Percentiles rank a stretch among this genome's conserved stretches.
These are phyloP conservation scores for Apodemus speciosus DNA, from an alignment of 2,113 vertebrate species.

Conservation along the genomic window DNA sequence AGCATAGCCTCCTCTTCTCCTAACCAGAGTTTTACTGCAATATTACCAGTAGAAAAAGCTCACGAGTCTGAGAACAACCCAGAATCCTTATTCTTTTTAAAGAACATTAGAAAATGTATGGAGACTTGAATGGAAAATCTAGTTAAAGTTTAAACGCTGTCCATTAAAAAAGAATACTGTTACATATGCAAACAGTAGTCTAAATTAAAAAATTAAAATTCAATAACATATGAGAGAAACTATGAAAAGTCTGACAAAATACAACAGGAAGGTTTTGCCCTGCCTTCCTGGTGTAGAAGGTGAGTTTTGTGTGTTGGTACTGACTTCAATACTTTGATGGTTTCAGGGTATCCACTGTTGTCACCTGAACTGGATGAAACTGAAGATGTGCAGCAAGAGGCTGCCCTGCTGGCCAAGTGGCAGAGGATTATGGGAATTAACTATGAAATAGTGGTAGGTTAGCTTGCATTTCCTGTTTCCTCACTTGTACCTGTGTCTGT, in stretches of 20 bases:
- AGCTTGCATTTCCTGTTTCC: neutral
- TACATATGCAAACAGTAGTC: neutral
- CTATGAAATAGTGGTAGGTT: conserved; percentile 94
- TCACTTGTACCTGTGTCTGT: conserved; percentile 1
- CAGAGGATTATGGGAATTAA: conserved; percentile 90
- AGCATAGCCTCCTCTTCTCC: neutral
- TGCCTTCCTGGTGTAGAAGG: neutral
- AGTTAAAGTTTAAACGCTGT: neutral
- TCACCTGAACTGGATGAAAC: conserved; percentile 80
- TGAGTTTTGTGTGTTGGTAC: neutral
- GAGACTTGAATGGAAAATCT: neutral
- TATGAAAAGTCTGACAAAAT: neutral
- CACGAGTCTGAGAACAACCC: neutral
- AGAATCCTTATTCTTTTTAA: neutral
- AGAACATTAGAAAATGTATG: neutral
- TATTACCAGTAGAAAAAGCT: neutral
- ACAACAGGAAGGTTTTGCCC: neutral
- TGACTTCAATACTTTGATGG: neutral
- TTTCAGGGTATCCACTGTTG: conserved; percentile 64
- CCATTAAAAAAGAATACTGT: neutral
- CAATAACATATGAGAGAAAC: neutral
- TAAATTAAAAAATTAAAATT: conserved; percentile 22
- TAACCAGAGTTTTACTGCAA: neutral
- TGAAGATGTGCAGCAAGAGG: conserved; percentile 72
- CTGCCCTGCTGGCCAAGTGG: conserved; percentile 88